Evolutionary conservation across 2,797 vertebrate genomes (phyloP), one percentile per base, ranked within the genome.

Genomic region (Gobionotothen gibberifrons): DNA sequence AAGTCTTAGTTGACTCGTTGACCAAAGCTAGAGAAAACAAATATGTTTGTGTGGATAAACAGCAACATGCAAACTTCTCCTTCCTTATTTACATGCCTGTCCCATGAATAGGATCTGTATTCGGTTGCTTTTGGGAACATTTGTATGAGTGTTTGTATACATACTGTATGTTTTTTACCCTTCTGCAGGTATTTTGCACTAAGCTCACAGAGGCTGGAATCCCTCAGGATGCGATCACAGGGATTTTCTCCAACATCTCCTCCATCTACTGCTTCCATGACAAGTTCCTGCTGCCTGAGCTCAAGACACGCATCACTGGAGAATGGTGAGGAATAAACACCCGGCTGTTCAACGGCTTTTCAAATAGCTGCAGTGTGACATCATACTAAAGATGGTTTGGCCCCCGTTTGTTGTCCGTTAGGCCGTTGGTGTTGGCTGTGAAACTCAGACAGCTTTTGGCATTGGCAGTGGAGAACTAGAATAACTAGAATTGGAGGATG

Each of bases 201-300:
- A 96, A 93, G 90, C 91, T 99, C 89, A 95, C 93, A 0, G 96
- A 95, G 85, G 96, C 96, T 49, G 96, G 96, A 68, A 96, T 99
- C 92, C 96, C 96, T 76, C 84, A 90, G 47, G 98, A 99, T 1
- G 97, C 98, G 76, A 97, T 95, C 84, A 99, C 95, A 0, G 98
- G 98, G 85, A 98, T 99, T 90, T 99, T 99, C 92, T 99, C 98
- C 72, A 99, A 99, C 92, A 99, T 98, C 90, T 97, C 98, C 82
- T 99, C 98, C 66, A 99, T 99, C 91, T 97, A 97, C 86, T 91
- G 96, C 85, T 99, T 99, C 93, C 98, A 99, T 0, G 93, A 96
- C 80, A 95, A 99, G 84, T 99, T 99, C 90, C 96, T 99, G 78
- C 94, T 99, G 68, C 98, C 98, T 1, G 98, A 98, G 84, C 95